A percentile compares a stretch with the other conserved stretches of the same genome.
These are phyloP conservation scores for Chrysochloris asiatica DNA, from an alignment of 2,113 vertebrate genomes.

Conservation along the genomic window DNA sequence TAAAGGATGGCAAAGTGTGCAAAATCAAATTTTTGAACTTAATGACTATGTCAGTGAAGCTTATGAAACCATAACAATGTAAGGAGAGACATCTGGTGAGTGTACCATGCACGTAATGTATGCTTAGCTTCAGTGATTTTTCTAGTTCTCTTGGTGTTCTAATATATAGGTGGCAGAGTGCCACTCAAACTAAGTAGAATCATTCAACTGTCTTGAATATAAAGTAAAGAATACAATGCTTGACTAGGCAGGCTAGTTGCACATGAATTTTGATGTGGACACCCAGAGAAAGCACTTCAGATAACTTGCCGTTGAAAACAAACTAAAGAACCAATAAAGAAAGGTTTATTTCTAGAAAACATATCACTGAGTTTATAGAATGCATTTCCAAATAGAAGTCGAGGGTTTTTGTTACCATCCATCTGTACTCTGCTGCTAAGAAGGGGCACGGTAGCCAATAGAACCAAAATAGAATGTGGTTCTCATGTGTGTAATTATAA, in stretches of 20 bases:
- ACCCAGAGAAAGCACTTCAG: conserved; percentile 23
- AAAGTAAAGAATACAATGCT: conserved; percentile 73
- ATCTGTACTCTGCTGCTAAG: neutral
- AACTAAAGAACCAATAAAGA: neutral
- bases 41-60: conserved; percentile 85
- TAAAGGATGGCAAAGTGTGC: conserved; percentile 40
- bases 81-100: conserved; percentile 88
- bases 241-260: conserved; percentile 52
- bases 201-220: conserved; percentile 75
- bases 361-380: neutral
- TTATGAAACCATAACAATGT: conserved; percentile 85
- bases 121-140: conserved; percentile 81
- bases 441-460: neutral
- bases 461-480: neutral
- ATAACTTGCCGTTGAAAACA: neutral
- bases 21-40: conserved; percentile 80
- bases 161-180: conserved; percentile 75
- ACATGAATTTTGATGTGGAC: conserved; percentile 72
- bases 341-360: neutral
- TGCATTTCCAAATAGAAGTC: neutral
- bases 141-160: conserved; percentile 40
- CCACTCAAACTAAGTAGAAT: conserved; percentile 77
- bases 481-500: neutral
- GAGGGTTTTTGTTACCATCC: neutral
- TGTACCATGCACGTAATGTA: conserved; percentile 85